Conservation (phyloP, 2,113 vertebrate species). For the Microtus ochrogaster region DNA sequence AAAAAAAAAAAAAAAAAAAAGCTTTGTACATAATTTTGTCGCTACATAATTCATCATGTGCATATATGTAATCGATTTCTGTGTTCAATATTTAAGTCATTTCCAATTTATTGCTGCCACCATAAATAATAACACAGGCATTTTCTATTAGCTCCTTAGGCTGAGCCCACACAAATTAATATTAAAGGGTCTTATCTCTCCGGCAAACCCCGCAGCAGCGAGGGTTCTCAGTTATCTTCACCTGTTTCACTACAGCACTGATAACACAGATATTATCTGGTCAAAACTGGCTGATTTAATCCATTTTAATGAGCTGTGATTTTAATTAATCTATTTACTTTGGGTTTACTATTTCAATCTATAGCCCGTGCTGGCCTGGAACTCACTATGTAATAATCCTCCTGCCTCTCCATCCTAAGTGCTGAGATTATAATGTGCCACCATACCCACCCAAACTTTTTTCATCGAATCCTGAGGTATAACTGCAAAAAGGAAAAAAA, state of each 20-base stretch:
- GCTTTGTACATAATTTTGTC: conserved; percentile 8
- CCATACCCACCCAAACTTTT: neutral
- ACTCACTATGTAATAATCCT: neutral
- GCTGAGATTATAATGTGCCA: neutral
- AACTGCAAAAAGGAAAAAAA: neutral
- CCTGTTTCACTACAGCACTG: neutral
- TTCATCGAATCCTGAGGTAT: conserved; percentile 46
- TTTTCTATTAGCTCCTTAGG: conserved; percentile 56
- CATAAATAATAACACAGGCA: conserved; percentile 11
- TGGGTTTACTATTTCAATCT: neutral
- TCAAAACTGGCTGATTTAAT: conserved; percentile 41
- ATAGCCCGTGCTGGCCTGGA: neutral
- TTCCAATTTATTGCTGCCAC: conserved; percentile 46
- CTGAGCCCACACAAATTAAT: conserved; percentile 46
- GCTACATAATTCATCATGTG: neutral
- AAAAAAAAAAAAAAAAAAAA: neutral
- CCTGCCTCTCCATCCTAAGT: neutral
- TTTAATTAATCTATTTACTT: conserved; percentile 16
- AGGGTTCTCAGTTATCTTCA: neutral
- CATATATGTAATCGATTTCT: conserved; percentile 15
- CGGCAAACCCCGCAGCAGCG: neutral
- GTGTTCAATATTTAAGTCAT: conserved; percentile 28
- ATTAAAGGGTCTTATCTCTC: neutral
- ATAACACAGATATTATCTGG: conserved; percentile 21
- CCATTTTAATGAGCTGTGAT: neutral